A percentile compares a stretch with the other conserved stretches of the same genome.
These are phyloP conservation scores for Nycteola revayana DNA, from an alignment of 2,888 invertebrate genomes.

Conservation along the genomic window DNA sequence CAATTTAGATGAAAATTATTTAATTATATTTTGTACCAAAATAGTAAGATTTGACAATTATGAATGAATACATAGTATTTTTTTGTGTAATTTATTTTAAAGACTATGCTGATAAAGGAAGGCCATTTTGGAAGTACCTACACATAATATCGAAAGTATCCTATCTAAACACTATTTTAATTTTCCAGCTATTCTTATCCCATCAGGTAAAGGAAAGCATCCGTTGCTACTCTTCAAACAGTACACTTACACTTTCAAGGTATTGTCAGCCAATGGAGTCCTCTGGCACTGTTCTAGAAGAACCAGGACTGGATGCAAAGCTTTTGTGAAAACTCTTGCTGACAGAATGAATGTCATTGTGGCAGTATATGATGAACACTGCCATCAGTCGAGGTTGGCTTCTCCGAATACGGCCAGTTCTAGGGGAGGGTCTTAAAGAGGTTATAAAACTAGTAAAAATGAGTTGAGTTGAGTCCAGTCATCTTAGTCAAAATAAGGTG, in stretches of 20 bases:
- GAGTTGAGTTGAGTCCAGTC: too few species aligned
- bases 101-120: too few species aligned
- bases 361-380: slow-evolving; percentile 42
- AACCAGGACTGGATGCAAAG: slow-evolving; percentile 59
- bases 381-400: slow-evolving; percentile 32
- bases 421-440: not conserved
- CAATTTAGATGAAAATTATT: too few species aligned
- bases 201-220: slow-evolving; percentile 61
- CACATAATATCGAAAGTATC: too few species aligned
- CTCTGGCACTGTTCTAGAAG: slow-evolving; percentile 64
- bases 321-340: slow-evolving; percentile 49
- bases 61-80: too few species aligned
- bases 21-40: too few species aligned
- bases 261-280: slow-evolving; percentile 44
- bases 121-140: too few species aligned
- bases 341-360: slow-evolving; percentile 40
- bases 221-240: slow-evolving; percentile 55
- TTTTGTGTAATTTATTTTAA: too few species aligned
- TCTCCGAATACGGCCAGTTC: not conserved
- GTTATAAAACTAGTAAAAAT: not conserved
- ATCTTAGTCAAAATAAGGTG: too few species aligned
- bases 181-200: slow-evolving; percentile 49
- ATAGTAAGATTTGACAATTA: too few species aligned
- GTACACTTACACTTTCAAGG: slow-evolving; percentile 55
- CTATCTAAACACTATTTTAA: too few species aligned